A percentile compares a stretch with the other conserved stretches of the same genome.
Evolutionary conservation across 1,140 invertebrate species (phyloP).

Genomic region (Hypsibius dujardini): DNA sequence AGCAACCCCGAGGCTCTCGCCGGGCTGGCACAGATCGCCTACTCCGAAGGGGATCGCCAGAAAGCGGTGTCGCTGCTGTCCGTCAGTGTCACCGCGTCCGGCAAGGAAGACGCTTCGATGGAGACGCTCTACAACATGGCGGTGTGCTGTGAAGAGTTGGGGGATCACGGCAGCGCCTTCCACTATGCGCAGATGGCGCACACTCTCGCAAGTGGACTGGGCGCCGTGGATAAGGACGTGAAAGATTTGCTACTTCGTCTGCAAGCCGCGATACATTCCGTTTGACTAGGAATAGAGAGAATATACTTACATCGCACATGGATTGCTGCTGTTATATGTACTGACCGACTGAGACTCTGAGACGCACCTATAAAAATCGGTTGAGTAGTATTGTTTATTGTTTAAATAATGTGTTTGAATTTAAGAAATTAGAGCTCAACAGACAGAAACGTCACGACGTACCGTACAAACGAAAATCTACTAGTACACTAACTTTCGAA

Average conservation of each 20-base stretch:
- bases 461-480: too few relatives aligned
- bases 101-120: constrained; percentile 3
- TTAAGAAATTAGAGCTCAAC: too few relatives aligned
- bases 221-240: not conserved
- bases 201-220: not conserved
- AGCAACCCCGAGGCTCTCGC: constrained; percentile 57
- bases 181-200: not conserved
- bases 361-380: too few relatives aligned
- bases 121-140: not conserved
- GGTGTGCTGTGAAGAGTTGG: not conserved
- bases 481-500: too few relatives aligned
- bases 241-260: constrained; percentile 4
- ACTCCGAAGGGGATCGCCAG: not conserved
- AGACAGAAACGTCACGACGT: too few relatives aligned
- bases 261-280: not conserved
- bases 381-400: too few relatives aligned
- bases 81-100: not conserved
- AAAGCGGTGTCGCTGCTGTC: not conserved
- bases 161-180: constrained; percentile 10
- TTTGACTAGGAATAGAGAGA: too few relatives aligned
- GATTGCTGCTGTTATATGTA: too few relatives aligned
- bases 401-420: too few relatives aligned
- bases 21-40: not conserved
- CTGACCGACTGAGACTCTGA: too few relatives aligned
- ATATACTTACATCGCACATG: too few relatives aligned